Conservation (phyloP, 2,113 vertebrate species). For the Australoheros scitulus region DNA sequence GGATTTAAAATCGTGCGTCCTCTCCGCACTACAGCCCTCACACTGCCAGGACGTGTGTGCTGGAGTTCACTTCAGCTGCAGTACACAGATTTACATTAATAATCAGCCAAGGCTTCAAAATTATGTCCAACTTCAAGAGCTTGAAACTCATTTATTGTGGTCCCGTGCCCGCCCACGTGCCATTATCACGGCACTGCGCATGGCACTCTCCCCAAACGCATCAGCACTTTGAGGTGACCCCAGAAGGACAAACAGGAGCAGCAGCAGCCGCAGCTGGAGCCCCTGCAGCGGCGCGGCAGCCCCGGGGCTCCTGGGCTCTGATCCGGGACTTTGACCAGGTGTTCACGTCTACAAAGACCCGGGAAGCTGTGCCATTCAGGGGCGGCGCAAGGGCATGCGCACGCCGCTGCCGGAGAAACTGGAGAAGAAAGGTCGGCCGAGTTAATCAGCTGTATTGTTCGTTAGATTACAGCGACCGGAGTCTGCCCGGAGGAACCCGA, state of each 20-base stretch:
- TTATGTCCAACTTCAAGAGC: not conserved
- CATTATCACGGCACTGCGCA: slow-evolving; percentile 39
- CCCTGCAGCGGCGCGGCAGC: not conserved
- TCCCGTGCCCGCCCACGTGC: not conserved
- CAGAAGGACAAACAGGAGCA: slow-evolving; percentile 49
- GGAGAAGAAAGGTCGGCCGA: slow-evolving; percentile 48
- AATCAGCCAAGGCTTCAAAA: not conserved
- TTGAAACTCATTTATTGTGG: not conserved
- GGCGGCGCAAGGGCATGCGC: slow-evolving; percentile 42
- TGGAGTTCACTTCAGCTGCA: not conserved
- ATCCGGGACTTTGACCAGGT: slow-evolving; percentile 6
- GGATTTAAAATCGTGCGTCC: not conserved
- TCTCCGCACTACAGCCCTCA: not conserved
- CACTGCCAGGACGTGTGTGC: not conserved
- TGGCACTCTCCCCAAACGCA: slow-evolving; percentile 23
- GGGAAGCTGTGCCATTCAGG: slow-evolving; percentile 55
- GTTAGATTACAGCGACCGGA: slow-evolving; percentile 51
- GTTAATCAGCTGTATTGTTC: slow-evolving; percentile 69
- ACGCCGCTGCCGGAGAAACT: slow-evolving; percentile 22
- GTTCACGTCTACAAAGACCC: not conserved
- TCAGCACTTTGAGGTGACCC: slow-evolving; percentile 64
- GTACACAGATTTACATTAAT: not conserved
- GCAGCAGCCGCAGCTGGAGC: not conserved
- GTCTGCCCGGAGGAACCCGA: slow-evolving; percentile 58
- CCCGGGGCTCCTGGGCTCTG: not conserved